A percentile compares a stretch with the other conserved stretches of the same genome.
Conservation (phyloP, 1,140 invertebrate species). For the Euborellia annulipes region DNA sequence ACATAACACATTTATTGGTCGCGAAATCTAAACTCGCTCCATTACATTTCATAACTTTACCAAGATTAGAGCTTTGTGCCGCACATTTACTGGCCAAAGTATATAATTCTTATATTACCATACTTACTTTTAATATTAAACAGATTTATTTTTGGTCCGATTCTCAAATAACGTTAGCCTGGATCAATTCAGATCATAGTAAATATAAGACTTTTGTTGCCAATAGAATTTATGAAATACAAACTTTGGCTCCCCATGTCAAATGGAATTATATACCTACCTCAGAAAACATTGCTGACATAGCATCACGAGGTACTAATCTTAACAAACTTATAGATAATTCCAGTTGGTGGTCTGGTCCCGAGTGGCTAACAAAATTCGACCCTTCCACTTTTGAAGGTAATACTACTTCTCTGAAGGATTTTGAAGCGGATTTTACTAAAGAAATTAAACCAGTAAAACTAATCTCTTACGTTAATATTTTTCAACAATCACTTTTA, state of each 20-base stretch:
- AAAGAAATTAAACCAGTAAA: too few relatives aligned
- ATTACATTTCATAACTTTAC: slow-evolving; percentile 1
- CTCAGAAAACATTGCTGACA: background rate
- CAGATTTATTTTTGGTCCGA: slow-evolving; percentile 14
- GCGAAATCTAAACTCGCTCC: slow-evolving; percentile 2
- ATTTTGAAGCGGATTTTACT: too few relatives aligned
- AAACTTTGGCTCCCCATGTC: slow-evolving; percentile 1
- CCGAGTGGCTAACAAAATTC: too few relatives aligned
- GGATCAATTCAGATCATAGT: slow-evolving; percentile 20
- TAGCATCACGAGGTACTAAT: too few relatives aligned
- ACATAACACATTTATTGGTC: background rate
- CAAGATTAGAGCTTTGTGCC: slow-evolving; percentile 1
- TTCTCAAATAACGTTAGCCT: slow-evolving; percentile 24
- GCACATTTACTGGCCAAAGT: background rate
- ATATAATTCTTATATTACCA: too few relatives aligned
- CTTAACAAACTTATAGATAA: too few relatives aligned
- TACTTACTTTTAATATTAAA: background rate
- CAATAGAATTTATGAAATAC: slow-evolving; percentile 24
- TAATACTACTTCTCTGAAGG: too few relatives aligned
- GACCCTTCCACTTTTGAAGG: too few relatives aligned
- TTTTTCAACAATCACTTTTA: too few relatives aligned
- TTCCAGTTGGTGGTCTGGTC: too few relatives aligned
- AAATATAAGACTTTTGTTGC: slow-evolving; percentile 24
- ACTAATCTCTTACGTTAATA: too few relatives aligned
- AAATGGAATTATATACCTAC: background rate